These are phyloP conservation scores for Oscheius sp. DNA, from an alignment of 1,140 invertebrate species.

Conservation along the genomic window DNA sequence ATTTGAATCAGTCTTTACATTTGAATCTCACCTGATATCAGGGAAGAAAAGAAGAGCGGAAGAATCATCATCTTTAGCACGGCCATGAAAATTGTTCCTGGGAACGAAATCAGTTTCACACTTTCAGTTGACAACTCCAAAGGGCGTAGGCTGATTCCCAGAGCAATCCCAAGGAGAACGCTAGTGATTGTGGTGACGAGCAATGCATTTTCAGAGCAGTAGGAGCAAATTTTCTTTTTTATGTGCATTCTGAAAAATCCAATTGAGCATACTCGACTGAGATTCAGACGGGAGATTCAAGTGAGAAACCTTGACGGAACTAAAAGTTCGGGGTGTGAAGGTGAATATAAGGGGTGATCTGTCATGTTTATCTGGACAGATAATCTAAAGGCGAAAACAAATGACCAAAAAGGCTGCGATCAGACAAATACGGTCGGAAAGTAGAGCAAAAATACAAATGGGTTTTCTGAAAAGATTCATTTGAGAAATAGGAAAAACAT, in stretches of 20 bases:
- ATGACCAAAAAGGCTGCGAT: not conserved
- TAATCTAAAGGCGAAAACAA: not conserved
- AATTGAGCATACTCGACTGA: too few relatives aligned
- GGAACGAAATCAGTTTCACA: constrained; percentile 35
- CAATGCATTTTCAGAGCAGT: not conserved
- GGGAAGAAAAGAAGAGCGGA: constrained; percentile 31
- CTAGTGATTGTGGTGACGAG: not conserved
- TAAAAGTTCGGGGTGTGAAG: not conserved
- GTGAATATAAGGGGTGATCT: too few relatives aligned
- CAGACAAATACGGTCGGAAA: not conserved
- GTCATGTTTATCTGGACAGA: too few relatives aligned
- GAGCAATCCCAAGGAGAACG: not conserved
- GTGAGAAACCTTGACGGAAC: too few relatives aligned
- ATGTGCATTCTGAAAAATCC: too few relatives aligned
- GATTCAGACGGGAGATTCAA: too few relatives aligned
- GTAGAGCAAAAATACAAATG: too few relatives aligned
- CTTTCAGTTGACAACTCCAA: not conserved
- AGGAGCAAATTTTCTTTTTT: not conserved
- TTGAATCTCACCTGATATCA: constrained; percentile 36
- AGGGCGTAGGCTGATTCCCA: not conserved
- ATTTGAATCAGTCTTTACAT: too few relatives aligned
- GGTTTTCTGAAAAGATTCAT: too few relatives aligned
- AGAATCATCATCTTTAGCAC: constrained; percentile 37
- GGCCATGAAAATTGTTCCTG: constrained; percentile 46
- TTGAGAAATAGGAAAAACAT: too few relatives aligned